These are phyloP conservation scores for Drosophila trapezifrons DNA, from an alignment of 1,140 invertebrate species.

Conservation along the genomic window DNA sequence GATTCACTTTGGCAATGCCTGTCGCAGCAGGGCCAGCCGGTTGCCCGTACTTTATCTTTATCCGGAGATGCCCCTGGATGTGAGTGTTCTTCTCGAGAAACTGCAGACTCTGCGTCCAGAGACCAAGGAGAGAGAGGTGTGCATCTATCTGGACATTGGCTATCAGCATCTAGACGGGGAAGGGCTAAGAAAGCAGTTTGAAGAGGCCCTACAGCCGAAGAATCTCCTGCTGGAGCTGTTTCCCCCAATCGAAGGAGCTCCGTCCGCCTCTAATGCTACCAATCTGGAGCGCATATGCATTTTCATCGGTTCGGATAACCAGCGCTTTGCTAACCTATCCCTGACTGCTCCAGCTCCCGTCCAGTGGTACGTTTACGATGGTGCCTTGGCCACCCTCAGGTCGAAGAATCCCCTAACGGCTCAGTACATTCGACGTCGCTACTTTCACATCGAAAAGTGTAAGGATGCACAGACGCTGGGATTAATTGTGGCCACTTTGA, in stretches of 20 bases:
- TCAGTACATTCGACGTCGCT: constrained; percentile 90
- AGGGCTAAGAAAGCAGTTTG: constrained; percentile 40
- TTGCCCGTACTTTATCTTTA: constrained; percentile 91
- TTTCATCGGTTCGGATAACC: constrained; percentile 85
- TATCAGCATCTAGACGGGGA: constrained; percentile 87
- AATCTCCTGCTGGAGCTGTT: constrained; percentile 57
- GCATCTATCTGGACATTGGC: constrained; percentile 90
- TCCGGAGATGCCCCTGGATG: constrained; percentile 86
- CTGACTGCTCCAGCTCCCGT: constrained; percentile 84
- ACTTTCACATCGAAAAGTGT: constrained; percentile 93
- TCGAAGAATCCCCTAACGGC: constrained; percentile 75
- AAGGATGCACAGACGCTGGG: constrained; percentile 94
- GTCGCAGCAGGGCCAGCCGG: constrained; percentile 90
- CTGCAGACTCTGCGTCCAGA: constrained; percentile 62
- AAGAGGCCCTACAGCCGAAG: constrained; percentile 42
- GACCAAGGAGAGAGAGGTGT: constrained; percentile 84
- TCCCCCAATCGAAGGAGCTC: constrained; percentile 50
- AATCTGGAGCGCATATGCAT: constrained; percentile 82
- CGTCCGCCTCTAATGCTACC: background rate
- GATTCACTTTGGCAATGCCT: constrained; percentile 96
- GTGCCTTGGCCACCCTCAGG: constrained; percentile 33
- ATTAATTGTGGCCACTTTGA: constrained; percentile 94
- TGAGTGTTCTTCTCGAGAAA: constrained; percentile 65
- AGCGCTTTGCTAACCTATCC: constrained; percentile 85
- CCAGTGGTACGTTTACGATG: constrained; percentile 76